These are phyloP conservation scores for Melanotaenia trifasciata DNA, from an alignment of 2,797 vertebrate genomes.

Conservation along the genomic window DNA sequence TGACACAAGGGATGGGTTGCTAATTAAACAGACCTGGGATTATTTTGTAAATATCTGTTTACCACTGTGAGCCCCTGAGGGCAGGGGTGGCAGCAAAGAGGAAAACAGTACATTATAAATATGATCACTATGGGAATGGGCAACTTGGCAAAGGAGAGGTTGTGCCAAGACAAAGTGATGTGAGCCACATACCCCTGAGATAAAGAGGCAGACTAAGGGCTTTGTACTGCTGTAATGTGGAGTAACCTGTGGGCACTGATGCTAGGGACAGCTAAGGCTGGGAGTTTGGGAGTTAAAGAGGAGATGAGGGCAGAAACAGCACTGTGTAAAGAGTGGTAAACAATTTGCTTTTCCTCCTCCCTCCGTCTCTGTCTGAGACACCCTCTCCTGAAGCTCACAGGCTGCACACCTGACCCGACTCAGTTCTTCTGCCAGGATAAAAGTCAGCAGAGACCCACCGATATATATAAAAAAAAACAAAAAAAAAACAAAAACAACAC, in stretches of 20 bases:
- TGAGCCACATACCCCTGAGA: conserved; percentile 54
- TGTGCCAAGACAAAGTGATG: conserved; percentile 52
- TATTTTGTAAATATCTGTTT: conserved; percentile 88
- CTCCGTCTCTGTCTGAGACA: too few species aligned
- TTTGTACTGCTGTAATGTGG: conserved; percentile 44
- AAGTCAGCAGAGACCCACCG: too few species aligned
- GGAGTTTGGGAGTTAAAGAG: conserved; percentile 45
- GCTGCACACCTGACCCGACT: too few species aligned
- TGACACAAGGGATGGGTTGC: conserved; percentile 64
- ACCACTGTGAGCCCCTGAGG: conserved; percentile 70
- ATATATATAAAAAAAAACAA: too few species aligned
- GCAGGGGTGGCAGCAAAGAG: conserved; percentile 32
- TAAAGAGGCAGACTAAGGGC: conserved; percentile 24
- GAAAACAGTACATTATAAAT: conserved; percentile 78
- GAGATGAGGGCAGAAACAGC: conserved; percentile 39
- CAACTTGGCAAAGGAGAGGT: conserved; percentile 55
- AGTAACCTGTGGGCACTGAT: conserved; percentile 44
- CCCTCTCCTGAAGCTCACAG: too few species aligned
- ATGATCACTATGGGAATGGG: conserved; percentile 74
- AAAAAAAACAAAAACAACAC: too few species aligned
- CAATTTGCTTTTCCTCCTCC: conserved; percentile 17
- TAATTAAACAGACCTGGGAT: conserved; percentile 86
- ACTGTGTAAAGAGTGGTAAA: conserved; percentile 45
- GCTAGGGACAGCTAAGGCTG: conserved; percentile 41
- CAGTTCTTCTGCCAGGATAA: too few species aligned